Base-by-base conservation (phyloP, 1,140 invertebrate genomes). In the Cydia strobilella region DNA sequence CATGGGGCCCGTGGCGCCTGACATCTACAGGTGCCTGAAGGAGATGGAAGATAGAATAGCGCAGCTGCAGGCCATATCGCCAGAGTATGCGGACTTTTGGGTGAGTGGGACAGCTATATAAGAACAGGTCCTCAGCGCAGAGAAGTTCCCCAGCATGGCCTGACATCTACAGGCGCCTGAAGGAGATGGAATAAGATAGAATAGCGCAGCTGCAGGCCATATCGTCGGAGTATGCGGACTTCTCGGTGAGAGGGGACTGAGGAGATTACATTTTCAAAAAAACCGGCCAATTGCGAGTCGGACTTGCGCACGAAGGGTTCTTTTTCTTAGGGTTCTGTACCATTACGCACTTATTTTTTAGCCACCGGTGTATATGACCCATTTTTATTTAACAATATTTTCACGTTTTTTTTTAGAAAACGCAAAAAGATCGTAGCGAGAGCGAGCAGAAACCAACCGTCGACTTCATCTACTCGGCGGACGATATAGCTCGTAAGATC, bases 221-320 rank as follows among this genome's bases (percentile, higher is more conserved):
- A 74, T 96, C 96, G 69, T 96, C 96, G 1, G 96, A 96, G 88
- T 96, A 96, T 79, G 94, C 94, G 75, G 88, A 94, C 72, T 95
- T 95, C 90, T 95, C 94, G 94, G 95, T 95, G 86, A 93, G 83
- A 81, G 66, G 73, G 35, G n/a, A n/a, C n/a, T n/a, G n/a, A n/a
- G n/a, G n/a, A n/a, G n/a, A n/a, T n/a, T n/a, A n/a, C n/a, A n/a
- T n/a, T n/a, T n/a, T n/a, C n/a, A n/a, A n/a, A n/a, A n/a, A n/a
- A n/a, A n/a, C n/a, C n/a, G n/a, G n/a, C n/a, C n/a, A n/a, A n/a
- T n/a, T n/a, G n/a, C n/a, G n/a, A n/a, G n/a, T n/a, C n/a, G n/a
- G n/a, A n/a, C n/a, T n/a, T n/a, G n/a, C n/a, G n/a, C n/a, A n/a
- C n/a, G n/a, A n/a, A n/a, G n/a, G n/a, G n/a, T n/a, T n/a, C n/a